Conservation (phyloP, 2,113 vertebrate genomes). For the Siniperca chuatsi region DNA sequence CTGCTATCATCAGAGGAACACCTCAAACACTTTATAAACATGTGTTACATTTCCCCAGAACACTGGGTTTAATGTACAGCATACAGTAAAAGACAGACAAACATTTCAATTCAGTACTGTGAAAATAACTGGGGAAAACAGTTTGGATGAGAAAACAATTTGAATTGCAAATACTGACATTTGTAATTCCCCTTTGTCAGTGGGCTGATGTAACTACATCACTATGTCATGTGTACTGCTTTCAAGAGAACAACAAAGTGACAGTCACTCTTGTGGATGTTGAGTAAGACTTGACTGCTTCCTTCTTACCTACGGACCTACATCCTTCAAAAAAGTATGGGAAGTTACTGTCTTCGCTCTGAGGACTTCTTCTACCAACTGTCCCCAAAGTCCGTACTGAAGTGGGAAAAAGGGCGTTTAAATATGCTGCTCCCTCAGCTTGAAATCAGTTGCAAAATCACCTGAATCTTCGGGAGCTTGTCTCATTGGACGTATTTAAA, state of each 20-base stretch:
- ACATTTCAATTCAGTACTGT: not conserved
- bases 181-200: slow-evolving; percentile 30
- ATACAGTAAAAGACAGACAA: slow-evolving; percentile 4
- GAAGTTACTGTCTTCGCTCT: no score
- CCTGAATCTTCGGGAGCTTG: no score
- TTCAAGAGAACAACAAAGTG: slow-evolving; percentile 3
- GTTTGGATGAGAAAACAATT: not conserved
- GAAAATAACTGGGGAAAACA: not conserved
- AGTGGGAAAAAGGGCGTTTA: no score
- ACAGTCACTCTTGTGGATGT: not conserved
- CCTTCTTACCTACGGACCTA: no score
- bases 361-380: no score
- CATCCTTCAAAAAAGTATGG: no score
- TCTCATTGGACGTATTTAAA: no score
- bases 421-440: no score
- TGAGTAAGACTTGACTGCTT: slow-evolving; percentile 18
- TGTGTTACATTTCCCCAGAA: slow-evolving; percentile 69
- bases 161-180: slow-evolving; percentile 6
- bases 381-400: no score
- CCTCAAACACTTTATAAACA: slow-evolving; percentile 58
- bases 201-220: not conserved
- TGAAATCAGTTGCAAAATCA: no score
- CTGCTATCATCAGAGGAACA: slow-evolving; percentile 33
- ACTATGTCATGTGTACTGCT: not conserved
- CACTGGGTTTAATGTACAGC: slow-evolving; percentile 19